Evolutionary conservation across 2,797 vertebrate genomes (phyloP), one percentile per base, ranked within the genome.

Genomic region (Cryptoprocta ferox): DNA sequence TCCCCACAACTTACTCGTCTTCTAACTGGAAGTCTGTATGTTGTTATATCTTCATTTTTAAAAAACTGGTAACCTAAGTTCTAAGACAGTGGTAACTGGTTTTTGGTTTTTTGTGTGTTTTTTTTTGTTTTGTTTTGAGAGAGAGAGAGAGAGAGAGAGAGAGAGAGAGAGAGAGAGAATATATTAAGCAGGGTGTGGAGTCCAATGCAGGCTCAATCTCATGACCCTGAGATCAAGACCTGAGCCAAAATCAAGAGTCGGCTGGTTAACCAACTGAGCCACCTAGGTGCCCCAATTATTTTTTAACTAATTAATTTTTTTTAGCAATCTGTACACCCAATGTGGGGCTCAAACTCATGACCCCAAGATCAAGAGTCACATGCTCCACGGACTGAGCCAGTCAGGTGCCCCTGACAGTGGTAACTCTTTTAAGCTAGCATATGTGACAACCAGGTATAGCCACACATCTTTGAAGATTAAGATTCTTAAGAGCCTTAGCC

Each of bases 381-480:
- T 2, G 6, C 13, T 42, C 39, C 71, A 73, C 71, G 26, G 11
- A 73, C 26, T 2, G 39, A 73, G 37, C 39, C 71, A 30, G 26
- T 24, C 39, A 73, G 71, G 70, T 73, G 70, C 70, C 37, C 42
- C 42, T 10, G 4, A 90, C 10, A 95, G 14, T 16, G 15, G 19
- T 91, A 56, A 89, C 9, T 79, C 30, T 89, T 75, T 94, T 50
- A 93, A 89, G 26, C 14, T 94, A 79, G 26, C 45, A 78, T 48
- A 95, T 84, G 63, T 76, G 45, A 89, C 68, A 86, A 81, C 21
- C 32, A 89, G 35, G 42, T 89, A 84, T 56, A 97, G 0, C 26
- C 42, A 80, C 75, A 78, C 83, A 92, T 95, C 28, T 97, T 95
- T 94, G 88, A 96, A 94, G 59, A 92, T 42, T 90, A 28, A 81